These are phyloP conservation scores for Recurvirostra avosetta DNA, from an alignment of 2,113 vertebrate genomes.

Conservation along the genomic window DNA sequence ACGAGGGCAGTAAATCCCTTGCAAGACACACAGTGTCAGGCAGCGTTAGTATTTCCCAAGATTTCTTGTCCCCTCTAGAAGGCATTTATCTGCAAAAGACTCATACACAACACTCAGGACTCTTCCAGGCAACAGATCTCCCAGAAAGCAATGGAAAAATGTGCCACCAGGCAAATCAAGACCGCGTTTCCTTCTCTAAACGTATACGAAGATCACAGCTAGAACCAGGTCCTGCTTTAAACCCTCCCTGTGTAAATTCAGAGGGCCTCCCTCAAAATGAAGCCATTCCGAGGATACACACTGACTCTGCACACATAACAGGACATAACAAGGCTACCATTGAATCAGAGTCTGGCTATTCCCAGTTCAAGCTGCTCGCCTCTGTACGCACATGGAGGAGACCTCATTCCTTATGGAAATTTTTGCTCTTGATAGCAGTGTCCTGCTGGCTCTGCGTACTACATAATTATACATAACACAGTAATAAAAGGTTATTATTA, in stretches of 20 bases:
- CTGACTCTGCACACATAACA: neutral
- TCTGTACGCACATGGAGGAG: rapidly evolving
- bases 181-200: neutral
- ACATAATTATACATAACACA: neutral
- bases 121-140: neutral
- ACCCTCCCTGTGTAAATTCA: neutral
- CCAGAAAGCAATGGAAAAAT: neutral
- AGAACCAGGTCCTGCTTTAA: neutral
- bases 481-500: neutral
- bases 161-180: neutral
- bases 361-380: neutral
- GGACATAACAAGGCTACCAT: neutral
- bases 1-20: constrained; percentile 52
- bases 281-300: neutral
- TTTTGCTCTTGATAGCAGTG: neutral
- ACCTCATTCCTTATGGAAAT: neutral
- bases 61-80: neutral
- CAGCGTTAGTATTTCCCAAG: neutral
- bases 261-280: neutral
- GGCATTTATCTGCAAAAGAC: neutral
- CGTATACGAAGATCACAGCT: neutral
- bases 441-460: neutral
- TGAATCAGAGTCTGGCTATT: neutral
- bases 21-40: neutral
- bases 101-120: neutral